Percentiles rank a stretch among this genome's conserved stretches.
These are phyloP conservation scores for Rhyacophila brunnea DNA, from an alignment of 1,140 invertebrate species.

Conservation along the genomic window DNA sequence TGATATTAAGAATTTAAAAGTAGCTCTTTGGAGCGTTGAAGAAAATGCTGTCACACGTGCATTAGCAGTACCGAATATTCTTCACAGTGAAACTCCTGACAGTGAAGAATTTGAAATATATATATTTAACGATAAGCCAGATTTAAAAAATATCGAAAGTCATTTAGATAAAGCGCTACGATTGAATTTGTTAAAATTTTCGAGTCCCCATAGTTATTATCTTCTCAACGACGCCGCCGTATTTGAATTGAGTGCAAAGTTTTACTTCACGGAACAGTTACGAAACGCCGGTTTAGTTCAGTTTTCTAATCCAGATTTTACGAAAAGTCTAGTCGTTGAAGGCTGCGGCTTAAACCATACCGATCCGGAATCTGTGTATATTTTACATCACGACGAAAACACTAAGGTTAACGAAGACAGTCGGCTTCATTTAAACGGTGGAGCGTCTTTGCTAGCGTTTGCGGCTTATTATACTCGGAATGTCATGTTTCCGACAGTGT, in stretches of 20 bases:
- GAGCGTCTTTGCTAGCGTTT: slow-evolving; percentile 61
- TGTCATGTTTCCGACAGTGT: slow-evolving; percentile 49
- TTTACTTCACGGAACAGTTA: slow-evolving; percentile 54
- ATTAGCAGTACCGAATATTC: slow-evolving; percentile 63
- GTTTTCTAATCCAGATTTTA: slow-evolving; percentile 67
- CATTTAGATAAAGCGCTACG: slow-evolving; percentile 60
- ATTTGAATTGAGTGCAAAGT: slow-evolving; percentile 62
- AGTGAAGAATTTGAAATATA: slow-evolving; percentile 47
- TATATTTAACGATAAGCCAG: slow-evolving; percentile 42
- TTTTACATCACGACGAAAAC: slow-evolving; percentile 54
- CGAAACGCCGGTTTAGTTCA: slow-evolving; percentile 51
- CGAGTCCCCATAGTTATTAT: slow-evolving; percentile 60
- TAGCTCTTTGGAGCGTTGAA: slow-evolving; percentile 60
- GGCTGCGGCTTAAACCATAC: slow-evolving; percentile 61
- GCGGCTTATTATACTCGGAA: slow-evolving; percentile 65
- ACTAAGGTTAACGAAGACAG: slow-evolving; percentile 48
- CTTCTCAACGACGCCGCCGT: slow-evolving; percentile 61
- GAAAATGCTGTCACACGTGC: slow-evolving; percentile 57
- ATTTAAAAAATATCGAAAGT: slow-evolving; percentile 39
- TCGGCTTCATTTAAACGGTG: slow-evolving; percentile 65
- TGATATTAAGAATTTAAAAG: slow-evolving; percentile 59
- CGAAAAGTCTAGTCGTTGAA: slow-evolving; percentile 65
- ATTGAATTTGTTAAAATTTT: slow-evolving; percentile 58
- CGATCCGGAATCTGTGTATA: slow-evolving; percentile 54
- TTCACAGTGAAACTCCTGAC: slow-evolving; percentile 63